Percentiles rank a stretch among this genome's conserved stretches.
phyloP scores from a whole-genome alignment of 2,797 vertebrate species.

The Pogoniulus pusillus region DNA sequence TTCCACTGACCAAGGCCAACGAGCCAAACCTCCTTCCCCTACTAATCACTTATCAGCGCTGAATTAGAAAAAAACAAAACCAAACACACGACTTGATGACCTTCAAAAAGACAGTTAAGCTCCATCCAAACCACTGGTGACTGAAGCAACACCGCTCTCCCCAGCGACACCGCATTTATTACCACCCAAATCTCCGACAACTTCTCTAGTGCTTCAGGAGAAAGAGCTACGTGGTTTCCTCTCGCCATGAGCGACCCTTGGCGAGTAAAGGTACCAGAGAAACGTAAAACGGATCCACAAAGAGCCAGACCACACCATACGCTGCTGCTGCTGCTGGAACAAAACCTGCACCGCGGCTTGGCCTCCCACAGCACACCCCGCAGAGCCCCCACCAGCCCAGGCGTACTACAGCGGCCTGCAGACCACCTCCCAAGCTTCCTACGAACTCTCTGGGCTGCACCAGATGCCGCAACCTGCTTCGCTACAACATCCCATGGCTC shows the following conservation, averaged over 20 bases:
- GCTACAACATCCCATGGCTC: not conserved
- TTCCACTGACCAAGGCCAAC: not conserved
- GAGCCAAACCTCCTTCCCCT: not conserved
- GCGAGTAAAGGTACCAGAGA: not conserved
- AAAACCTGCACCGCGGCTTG: not conserved
- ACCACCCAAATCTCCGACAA: not conserved
- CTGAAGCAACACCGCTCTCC: not conserved
- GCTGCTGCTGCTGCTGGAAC: not conserved
- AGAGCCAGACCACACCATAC: not conserved
- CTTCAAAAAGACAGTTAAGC: not conserved
- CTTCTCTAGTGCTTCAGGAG: not conserved
- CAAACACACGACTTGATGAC: not conserved
- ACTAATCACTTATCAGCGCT: not conserved
- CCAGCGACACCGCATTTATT: not conserved
- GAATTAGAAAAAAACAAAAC: not conserved
- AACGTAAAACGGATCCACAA: accelerated
- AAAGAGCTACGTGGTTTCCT: accelerated
- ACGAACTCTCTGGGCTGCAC: not conserved
- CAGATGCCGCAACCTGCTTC: not conserved
- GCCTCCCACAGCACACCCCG: not conserved
- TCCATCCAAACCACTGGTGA: not conserved
- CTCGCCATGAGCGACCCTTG: not conserved
- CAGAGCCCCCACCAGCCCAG: not conserved
- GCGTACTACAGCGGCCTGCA: not conserved
- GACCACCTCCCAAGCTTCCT: not conserved